Evolutionary conservation across 1,140 invertebrate species (phyloP).

Genomic region (Ladona fulva): DNA sequence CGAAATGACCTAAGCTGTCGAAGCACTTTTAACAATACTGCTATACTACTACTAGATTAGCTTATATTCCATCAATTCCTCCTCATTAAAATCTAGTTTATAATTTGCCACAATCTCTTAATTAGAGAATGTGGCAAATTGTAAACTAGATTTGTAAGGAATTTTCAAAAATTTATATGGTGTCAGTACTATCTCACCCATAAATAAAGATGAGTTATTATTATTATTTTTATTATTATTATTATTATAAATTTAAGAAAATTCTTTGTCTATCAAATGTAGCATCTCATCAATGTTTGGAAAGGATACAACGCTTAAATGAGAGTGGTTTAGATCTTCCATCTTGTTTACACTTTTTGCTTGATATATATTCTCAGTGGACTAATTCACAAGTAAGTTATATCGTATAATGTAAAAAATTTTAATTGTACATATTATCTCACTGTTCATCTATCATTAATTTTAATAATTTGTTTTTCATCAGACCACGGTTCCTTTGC

Average conservation of each 20-base stretch:
- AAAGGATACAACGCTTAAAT: constrained; percentile 20
- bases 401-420: background rate
- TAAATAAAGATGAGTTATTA: no score
- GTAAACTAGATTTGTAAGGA: no score
- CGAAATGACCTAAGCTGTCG: no score
- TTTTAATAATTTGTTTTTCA: constrained; percentile 16
- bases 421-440: constrained; percentile 11
- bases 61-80: no score
- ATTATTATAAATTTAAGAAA: no score
- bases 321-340: constrained; percentile 62
- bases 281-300: constrained; percentile 19
- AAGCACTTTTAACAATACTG: no score
- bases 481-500: constrained; percentile 41
- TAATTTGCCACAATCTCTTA: no score
- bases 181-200: background rate
- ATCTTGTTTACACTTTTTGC: constrained; percentile 75
- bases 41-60: no score
- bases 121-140: no score
- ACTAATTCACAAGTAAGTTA: constrained; percentile 40
- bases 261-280: constrained; percentile 13
- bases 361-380: constrained; percentile 74
- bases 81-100: no score
- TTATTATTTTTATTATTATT: background rate
- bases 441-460: background rate
- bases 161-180: no score